These are phyloP conservation scores for Harpagoxenus sublaevis DNA, from an alignment of 2,888 invertebrate genomes.

Conservation along the genomic window DNA sequence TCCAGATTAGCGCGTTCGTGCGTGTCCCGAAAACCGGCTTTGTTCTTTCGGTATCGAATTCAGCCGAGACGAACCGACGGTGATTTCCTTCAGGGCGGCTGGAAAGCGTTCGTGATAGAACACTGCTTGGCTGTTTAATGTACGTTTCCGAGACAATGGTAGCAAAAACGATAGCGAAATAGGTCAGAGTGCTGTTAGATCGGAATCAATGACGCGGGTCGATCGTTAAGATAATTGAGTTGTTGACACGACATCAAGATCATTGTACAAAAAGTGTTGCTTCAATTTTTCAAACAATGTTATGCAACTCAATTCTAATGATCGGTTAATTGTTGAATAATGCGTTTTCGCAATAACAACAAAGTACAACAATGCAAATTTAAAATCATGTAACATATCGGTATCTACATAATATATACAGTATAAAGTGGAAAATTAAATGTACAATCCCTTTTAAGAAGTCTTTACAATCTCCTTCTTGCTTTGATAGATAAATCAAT, in stretches of 20 bases:
- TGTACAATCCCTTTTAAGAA: background rate
- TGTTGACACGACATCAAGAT: slow-evolving; percentile 46
- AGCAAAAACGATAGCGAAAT: slow-evolving; percentile 43
- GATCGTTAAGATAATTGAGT: slow-evolving; percentile 52
- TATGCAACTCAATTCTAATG: slow-evolving; percentile 4
- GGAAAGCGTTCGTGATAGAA: background rate
- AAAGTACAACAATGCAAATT: background rate
- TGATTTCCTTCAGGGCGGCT: background rate
- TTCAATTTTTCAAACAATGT: slow-evolving; percentile 18
- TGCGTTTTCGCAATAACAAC: background rate
- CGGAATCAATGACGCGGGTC: slow-evolving; percentile 28
- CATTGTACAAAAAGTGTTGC: background rate
- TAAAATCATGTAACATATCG: background rate
- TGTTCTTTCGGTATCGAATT: slow-evolving; percentile 11
- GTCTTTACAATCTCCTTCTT: background rate
- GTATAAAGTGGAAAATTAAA: background rate
- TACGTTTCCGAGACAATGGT: background rate
- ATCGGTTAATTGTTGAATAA: background rate
- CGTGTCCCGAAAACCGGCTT: slow-evolving; percentile 20
- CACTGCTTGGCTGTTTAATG: background rate
- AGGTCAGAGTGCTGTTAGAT: slow-evolving; percentile 38
- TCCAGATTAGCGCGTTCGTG: background rate
- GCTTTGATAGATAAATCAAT: background rate
- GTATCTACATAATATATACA: background rate
- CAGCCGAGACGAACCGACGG: background rate